Conservation (phyloP, 1,140 invertebrate genomes). For the Solenopsis fugax region DNA sequence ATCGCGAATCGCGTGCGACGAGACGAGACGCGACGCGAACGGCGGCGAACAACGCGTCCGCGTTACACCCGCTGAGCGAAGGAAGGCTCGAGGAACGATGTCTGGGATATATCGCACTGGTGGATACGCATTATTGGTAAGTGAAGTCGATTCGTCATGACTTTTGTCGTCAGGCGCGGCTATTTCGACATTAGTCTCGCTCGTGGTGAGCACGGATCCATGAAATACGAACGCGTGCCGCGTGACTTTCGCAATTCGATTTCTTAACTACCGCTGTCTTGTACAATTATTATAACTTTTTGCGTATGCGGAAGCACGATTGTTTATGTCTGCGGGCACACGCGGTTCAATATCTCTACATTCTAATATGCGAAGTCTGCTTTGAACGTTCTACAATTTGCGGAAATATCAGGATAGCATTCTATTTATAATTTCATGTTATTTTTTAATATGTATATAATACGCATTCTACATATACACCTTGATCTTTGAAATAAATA, state of each 20-base stretch:
- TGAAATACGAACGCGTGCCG: conserved; percentile 23
- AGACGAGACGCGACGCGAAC: not conserved
- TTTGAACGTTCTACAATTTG: not conserved
- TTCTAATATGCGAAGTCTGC: not conserved
- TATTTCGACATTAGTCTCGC: conserved; percentile 29
- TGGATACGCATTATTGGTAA: conserved; percentile 51
- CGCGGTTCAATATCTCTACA: not conserved
- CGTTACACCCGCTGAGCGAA: not conserved
- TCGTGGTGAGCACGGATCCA: not conserved
- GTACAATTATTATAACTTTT: not conserved
- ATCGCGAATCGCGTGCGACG: conserved; percentile 61
- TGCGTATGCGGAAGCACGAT: not conserved
- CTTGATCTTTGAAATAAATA: no score
- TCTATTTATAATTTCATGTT: not conserved
- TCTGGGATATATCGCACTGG: conserved; percentile 30
- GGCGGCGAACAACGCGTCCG: conserved; percentile 29
- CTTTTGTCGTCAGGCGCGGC: not conserved
- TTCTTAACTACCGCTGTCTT: conserved; percentile 13
- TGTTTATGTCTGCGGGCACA: not conserved
- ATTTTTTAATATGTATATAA: no score
- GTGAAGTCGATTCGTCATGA: conserved; percentile 16
- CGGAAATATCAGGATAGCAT: not conserved
- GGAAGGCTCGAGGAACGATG: not conserved
- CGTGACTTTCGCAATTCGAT: not conserved
- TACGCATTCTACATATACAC: no score